A percentile compares a stretch with the other conserved stretches of the same genome.
Evolutionary conservation across 2,113 vertebrate species (phyloP).

Genomic region (Ceyx cyanopectus): DNA sequence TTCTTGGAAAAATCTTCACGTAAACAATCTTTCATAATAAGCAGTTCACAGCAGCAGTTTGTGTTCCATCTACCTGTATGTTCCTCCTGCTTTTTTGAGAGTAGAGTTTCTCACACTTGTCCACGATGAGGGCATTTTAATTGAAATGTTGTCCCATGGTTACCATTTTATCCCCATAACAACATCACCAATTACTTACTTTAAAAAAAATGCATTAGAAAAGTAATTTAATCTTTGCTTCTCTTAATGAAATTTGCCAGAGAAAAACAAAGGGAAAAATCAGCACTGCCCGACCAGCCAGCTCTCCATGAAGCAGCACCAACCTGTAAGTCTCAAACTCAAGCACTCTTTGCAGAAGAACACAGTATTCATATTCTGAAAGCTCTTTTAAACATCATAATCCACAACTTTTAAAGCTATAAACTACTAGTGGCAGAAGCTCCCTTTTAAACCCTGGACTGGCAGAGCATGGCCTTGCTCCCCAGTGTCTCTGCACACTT

Average conservation of each 20-base stretch:
- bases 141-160: constrained; percentile 33
- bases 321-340: not conserved
- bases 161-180: constrained; percentile 55
- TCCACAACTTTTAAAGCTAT: not conserved
- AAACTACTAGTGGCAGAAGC: not conserved
- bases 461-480: not conserved
- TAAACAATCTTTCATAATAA: constrained; percentile 58
- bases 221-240: constrained; percentile 65
- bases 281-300: not conserved
- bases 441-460: not conserved
- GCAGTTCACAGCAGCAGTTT: not conserved
- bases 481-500: not conserved
- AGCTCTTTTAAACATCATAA: not conserved
- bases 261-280: constrained; percentile 46
- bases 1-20: constrained; percentile 45
- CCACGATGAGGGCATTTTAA: constrained; percentile 40
- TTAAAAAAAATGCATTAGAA: constrained; percentile 60
- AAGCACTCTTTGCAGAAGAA: not conserved
- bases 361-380: not conserved
- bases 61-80: not conserved
- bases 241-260: constrained; percentile 55
- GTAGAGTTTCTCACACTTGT: constrained; percentile 17
- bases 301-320: not conserved
- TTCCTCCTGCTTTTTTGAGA: not conserved
- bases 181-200: constrained; percentile 54